Evolutionary conservation across 2,888 invertebrate species (phyloP), one percentile per base, ranked within the genome.

Genomic region (Andrena praecox): DNA sequence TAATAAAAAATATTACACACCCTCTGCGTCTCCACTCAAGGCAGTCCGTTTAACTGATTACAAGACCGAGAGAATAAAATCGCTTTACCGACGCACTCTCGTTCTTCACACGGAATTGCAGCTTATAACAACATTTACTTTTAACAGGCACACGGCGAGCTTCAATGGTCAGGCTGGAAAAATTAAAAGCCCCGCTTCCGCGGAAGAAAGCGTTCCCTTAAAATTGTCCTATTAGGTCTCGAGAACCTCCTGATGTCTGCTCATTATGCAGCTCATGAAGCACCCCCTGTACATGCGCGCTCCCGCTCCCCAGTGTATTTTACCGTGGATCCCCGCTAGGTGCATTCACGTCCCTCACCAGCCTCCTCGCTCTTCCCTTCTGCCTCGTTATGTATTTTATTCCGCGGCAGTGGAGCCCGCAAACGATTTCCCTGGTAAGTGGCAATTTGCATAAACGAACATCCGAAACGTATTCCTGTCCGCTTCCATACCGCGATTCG

Each of bases 371-470:
- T 76, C 67, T 72, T 80, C 59, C 48, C 42, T 27, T 24, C 74
- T 20, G 56, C 60, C 84, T 85, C 81, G 81, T 85, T 85, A 85
- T 82, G 77, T 81, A 85, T 85, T 87, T 88, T 89, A 86, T 85
- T 78, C 77, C 74, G 54, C 66, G 63, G 59, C 20, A 59, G 71
- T 67, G 67, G 56, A 78, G 66, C 64, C 77, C 72, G 76, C 80
- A 83, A 85, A 85, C 82, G 86, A 84, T 86, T 84, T 87, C 71
- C 80, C 73, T 20, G 74, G 79, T 82, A 87, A 89, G 89, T 88
- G 89, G 89, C 87, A 87, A 90, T 90, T 89, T 89, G 81, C 88
- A 87, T 90, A 90, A 89, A 89, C 87, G 85, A 87, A 86, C 85
- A 88, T 67, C 85, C 79, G 63, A 76, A 88, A 77, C 81, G 82